A percentile compares a stretch with the other conserved stretches of the same genome.
Conservation (phyloP, 2,797 vertebrate genomes). For the Tarsius wallacei region DNA sequence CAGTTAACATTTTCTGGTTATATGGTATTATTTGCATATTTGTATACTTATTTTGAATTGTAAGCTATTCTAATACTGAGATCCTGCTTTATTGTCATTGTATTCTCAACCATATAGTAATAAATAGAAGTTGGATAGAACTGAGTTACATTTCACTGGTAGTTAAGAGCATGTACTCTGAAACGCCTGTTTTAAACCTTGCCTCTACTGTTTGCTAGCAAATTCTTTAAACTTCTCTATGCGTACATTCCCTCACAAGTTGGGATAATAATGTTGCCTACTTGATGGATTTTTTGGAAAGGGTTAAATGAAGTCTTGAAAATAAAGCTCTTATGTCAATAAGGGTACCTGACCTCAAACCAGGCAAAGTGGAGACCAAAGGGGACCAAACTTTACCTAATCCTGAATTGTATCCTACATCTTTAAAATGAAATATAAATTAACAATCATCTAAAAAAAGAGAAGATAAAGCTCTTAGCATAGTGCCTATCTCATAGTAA, state of each 20-base stretch:
- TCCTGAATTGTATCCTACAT: too few relatives aligned
- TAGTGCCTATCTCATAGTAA: neutral
- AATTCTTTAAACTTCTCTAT: constrained; percentile 1
- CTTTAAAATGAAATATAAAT: too few relatives aligned
- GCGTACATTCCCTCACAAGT: neutral
- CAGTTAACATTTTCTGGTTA: neutral
- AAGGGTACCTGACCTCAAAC: too few relatives aligned
- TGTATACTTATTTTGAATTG: neutral
- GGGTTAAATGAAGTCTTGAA: neutral
- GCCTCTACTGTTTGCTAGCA: neutral
- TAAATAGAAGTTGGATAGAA: neutral
- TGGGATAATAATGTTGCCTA: neutral
- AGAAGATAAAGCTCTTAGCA: neutral
- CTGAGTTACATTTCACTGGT: neutral
- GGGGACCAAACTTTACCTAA: too few relatives aligned
- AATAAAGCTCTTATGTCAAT: neutral
- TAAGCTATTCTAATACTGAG: neutral
- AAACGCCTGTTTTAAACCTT: neutral
- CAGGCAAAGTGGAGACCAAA: too few relatives aligned
- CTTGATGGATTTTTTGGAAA: neutral
- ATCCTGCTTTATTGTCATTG: neutral
- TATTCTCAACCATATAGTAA: neutral
- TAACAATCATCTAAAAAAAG: too few relatives aligned
- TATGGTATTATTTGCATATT: neutral
- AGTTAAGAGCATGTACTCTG: neutral